Conservation (phyloP, 1,140 invertebrate genomes). For the Ceratoteleas bidentatus region DNA sequence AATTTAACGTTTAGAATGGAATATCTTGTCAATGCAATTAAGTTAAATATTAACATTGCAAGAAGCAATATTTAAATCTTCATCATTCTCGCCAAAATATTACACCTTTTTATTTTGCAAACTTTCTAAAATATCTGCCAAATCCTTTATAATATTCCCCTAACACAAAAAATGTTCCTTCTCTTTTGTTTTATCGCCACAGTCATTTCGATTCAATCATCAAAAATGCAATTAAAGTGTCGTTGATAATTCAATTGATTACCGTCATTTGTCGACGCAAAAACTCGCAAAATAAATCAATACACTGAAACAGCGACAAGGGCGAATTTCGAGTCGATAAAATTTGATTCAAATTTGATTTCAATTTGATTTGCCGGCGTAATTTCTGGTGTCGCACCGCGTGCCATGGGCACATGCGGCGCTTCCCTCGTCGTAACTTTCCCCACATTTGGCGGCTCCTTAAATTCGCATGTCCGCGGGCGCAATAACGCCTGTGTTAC, state of each 20-base stretch:
- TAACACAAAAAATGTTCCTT: no score
- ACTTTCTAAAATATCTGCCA: no score
- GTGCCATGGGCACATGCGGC: conserved; percentile 25
- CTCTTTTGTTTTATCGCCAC: no score
- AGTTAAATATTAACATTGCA: no score
- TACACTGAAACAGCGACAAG: background rate
- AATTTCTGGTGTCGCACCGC: conserved; percentile 20
- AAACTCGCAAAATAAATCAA: background rate
- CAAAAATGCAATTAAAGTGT: background rate
- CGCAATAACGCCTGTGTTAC: conserved; percentile 44
- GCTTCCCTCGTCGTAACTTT: conserved; percentile 50
- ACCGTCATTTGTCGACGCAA: background rate
- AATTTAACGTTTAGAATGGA: no score
- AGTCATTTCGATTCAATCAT: no score
- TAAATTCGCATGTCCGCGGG: conserved; percentile 55
- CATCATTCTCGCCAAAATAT: no score
- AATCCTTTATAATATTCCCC: no score
- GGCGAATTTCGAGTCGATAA: conserved; percentile 11
- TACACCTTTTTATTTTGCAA: no score
- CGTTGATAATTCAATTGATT: background rate
- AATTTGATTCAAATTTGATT: conserved; percentile 22
- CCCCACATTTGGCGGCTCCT: conserved; percentile 53
- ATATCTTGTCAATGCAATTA: no score
- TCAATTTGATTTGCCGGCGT: conserved; percentile 28
- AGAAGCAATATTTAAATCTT: no score